A percentile compares a stretch with the other conserved stretches of the same genome.
phyloP scores from a whole-genome alignment of 92 coral and sea anemone species.

The Virgularia gustaviana region DNA sequence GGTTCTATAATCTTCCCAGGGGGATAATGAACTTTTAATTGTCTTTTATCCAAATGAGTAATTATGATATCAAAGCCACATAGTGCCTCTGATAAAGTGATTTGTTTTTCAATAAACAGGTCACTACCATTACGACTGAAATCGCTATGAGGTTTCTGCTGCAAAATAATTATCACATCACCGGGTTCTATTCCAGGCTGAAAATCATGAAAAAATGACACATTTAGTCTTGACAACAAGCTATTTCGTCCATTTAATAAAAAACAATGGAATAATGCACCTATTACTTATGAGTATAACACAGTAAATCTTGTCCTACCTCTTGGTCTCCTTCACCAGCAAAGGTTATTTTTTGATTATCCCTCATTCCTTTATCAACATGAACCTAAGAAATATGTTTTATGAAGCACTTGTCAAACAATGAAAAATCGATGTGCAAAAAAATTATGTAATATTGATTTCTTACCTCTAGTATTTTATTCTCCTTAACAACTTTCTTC shows the following conservation, averaged over 20 bases:
- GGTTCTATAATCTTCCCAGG: conserved; percentile 90
- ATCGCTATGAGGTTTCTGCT: conserved; percentile 77
- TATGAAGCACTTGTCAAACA: neutral
- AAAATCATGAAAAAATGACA: no score
- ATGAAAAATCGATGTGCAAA: neutral
- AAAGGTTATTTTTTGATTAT: conserved; percentile 87
- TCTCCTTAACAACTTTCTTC: conserved; percentile 85
- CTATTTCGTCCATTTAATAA: no score
- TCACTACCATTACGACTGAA: conserved; percentile 74
- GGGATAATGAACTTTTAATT: conserved; percentile 68
- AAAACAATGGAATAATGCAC: neutral
- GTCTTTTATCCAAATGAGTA: conserved; percentile 88
- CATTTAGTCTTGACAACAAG: no score
- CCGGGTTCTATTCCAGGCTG: conserved; percentile 96
- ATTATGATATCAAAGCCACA: conserved; percentile 95
- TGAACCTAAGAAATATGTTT: conserved; percentile 58
- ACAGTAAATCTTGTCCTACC: no score
- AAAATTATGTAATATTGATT: neutral
- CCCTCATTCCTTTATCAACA: conserved; percentile 94
- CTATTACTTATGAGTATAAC: no score
- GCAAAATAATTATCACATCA: conserved; percentile 82
- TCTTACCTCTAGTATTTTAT: conserved; percentile 88
- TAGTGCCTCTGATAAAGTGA: conserved; percentile 77
- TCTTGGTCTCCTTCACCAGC: conserved; percentile 98
- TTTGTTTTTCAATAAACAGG: conserved; percentile 67